Evolutionary conservation across 1,140 invertebrate genomes (phyloP).

Genomic region (Papilio glaucus): DNA sequence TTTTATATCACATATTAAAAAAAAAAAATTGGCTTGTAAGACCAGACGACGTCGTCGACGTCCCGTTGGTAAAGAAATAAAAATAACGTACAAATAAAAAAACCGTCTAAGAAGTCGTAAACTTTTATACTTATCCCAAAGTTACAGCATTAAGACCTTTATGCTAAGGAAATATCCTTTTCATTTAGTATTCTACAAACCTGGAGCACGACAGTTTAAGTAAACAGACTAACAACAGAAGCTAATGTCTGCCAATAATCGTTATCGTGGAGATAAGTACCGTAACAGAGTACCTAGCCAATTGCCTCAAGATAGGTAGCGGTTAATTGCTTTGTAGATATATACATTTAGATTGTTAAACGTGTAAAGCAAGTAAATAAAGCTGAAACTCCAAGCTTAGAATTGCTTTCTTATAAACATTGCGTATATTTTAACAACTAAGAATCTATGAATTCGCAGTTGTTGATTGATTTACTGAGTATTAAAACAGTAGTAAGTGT

Average conservation of each 20-base stretch:
- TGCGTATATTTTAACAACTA: conserved; percentile 6
- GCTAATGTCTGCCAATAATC: conserved; percentile 70
- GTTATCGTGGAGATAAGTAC: conserved; percentile 69
- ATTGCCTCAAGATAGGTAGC: conserved; percentile 63
- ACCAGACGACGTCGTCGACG: not conserved
- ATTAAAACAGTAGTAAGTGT: not conserved
- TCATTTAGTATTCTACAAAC: conserved; percentile 34
- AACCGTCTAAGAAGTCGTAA: not conserved
- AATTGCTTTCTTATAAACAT: too few relatives aligned
- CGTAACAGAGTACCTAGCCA: conserved; percentile 59
- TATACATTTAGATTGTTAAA: conserved; percentile 38
- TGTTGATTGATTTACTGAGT: not conserved
- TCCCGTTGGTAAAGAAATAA: not conserved
- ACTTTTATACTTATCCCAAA: not conserved
- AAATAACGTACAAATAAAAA: not conserved
- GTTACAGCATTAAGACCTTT: conserved; percentile 14
- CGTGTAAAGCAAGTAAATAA: conserved; percentile 17
- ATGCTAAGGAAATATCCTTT: conserved; percentile 13
- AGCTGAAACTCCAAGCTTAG: not conserved
- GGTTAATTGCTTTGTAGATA: conserved; percentile 60
- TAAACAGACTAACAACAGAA: conserved; percentile 56
- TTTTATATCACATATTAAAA: too few relatives aligned
- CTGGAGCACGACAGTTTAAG: conserved; percentile 39
- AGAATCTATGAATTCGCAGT: not conserved
- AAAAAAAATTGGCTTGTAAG: too few relatives aligned